Percentiles rank a stretch among this genome's conserved stretches.
phyloP scores from a whole-genome alignment of 2,113 vertebrate genomes.

The Cinclus cinclus region DNA sequence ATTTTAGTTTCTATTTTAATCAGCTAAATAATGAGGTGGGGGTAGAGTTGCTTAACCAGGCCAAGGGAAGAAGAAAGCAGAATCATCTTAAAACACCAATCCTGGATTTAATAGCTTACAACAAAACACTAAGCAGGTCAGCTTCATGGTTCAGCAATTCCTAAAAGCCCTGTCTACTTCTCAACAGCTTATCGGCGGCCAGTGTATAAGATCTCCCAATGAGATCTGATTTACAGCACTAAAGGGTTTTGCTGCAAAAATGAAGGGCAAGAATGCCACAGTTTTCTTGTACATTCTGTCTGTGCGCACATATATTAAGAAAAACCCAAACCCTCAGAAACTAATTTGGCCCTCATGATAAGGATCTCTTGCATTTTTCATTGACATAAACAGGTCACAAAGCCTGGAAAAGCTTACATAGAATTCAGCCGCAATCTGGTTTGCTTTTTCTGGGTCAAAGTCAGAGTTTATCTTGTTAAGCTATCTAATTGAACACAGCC shows the following conservation, averaged over 20 bases:
- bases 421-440: slow-evolving; percentile 53
- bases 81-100: slow-evolving; percentile 76
- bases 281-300: slow-evolving; percentile 19
- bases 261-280: slow-evolving; percentile 25
- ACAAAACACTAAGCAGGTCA: slow-evolving; percentile 82
- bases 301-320: not conserved
- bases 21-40: slow-evolving; percentile 70
- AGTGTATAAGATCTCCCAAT: slow-evolving; percentile 70
- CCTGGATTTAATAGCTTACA: slow-evolving; percentile 79
- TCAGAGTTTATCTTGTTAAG: slow-evolving; percentile 77
- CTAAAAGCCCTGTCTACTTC: slow-evolving; percentile 79
- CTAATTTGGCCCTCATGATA: slow-evolving; percentile 49
- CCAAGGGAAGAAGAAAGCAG: slow-evolving; percentile 67
- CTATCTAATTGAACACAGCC: slow-evolving; percentile 75
- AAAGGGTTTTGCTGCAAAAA: slow-evolving; percentile 65
- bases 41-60: slow-evolving; percentile 72
- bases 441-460: slow-evolving; percentile 74
- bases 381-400: slow-evolving; percentile 75
- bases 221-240: slow-evolving; percentile 77
- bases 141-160: slow-evolving; percentile 80
- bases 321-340: slow-evolving; percentile 38
- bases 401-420: slow-evolving; percentile 32
- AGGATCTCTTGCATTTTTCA: slow-evolving; percentile 65
- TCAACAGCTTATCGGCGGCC: slow-evolving; percentile 72
- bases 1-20: slow-evolving; percentile 65